Percentiles rank a stretch among this genome's conserved stretches.
phyloP scores from a whole-genome alignment of 2,797 vertebrate species.

The Trachurus trachurus region DNA sequence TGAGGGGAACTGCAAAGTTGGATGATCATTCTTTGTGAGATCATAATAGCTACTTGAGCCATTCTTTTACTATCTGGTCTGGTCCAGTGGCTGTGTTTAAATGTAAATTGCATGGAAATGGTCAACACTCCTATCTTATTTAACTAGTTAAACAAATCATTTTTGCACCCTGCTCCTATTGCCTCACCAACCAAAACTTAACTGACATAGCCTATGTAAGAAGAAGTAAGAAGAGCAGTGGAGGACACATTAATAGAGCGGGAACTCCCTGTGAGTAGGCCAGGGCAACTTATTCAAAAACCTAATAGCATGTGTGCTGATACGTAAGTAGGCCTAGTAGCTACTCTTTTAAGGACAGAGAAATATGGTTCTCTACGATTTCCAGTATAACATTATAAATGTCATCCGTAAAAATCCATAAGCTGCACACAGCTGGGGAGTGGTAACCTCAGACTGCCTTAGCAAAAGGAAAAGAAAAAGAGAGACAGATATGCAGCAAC shows the following conservation, averaged over 20 bases:
- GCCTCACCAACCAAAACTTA: background rate
- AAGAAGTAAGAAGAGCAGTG: conserved; percentile 35
- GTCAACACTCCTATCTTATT: background rate
- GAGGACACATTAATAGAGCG: conserved; percentile 25
- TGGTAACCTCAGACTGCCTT: conserved; percentile 5
- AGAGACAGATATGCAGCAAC: background rate
- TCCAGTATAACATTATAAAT: conserved; percentile 19
- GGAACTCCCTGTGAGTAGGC: conserved; percentile 8
- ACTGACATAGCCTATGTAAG: conserved; percentile 19
- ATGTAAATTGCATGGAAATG: background rate
- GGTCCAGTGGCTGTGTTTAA: background rate
- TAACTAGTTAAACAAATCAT: background rate
- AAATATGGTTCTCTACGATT: conserved; percentile 2
- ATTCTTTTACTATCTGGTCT: too few relatives aligned
- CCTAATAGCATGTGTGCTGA: background rate
- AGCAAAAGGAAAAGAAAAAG: background rate
- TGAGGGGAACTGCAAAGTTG: too few relatives aligned
- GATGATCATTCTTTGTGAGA: too few relatives aligned
- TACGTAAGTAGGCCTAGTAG: background rate
- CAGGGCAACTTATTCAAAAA: conserved; percentile 15
- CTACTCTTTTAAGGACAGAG: background rate
- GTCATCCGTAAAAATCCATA: conserved; percentile 19
- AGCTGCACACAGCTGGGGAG: conserved; percentile 9
- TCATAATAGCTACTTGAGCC: too few relatives aligned
- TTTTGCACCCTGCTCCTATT: background rate